Conservation (phyloP, 2,113 vertebrate species). For the Lates calcarifer region DNA sequence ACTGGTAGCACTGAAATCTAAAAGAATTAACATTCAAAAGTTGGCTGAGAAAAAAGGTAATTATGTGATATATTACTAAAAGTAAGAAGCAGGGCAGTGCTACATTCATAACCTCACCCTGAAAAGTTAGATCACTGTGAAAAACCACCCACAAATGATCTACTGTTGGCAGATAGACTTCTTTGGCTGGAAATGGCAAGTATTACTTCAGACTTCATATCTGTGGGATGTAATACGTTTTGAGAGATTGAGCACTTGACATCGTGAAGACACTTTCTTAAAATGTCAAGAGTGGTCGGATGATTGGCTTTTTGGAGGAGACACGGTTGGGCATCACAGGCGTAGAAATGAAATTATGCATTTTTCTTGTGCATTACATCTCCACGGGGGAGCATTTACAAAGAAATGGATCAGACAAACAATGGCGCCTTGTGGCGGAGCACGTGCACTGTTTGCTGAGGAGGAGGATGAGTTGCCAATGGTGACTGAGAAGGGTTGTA, state of each 20-base stretch:
- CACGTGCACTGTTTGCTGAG: constrained; percentile 11
- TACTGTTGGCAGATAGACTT: constrained; percentile 5
- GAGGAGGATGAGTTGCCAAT: constrained; percentile 23
- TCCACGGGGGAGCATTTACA: background rate
- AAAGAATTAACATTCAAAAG: background rate
- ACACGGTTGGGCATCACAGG: background rate
- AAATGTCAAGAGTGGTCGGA: constrained; percentile 22
- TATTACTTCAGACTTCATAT: constrained; percentile 5
- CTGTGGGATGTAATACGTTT: background rate
- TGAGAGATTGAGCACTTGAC: constrained; percentile 7
- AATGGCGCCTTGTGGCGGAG: constrained; percentile 7
- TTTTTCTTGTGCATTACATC: constrained; percentile 6
- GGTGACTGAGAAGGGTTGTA: constrained; percentile 24
- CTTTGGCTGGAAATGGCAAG: constrained; percentile 14
- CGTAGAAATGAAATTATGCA: background rate
- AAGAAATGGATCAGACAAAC: constrained; percentile 13
- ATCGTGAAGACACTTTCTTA: constrained; percentile 18
- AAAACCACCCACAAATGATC: constrained; percentile 16
- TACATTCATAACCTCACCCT: constrained; percentile 24
- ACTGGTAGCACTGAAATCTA: background rate
- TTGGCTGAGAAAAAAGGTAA: background rate
- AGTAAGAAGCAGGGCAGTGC: background rate
- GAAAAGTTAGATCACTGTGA: constrained; percentile 29
- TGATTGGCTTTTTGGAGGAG: constrained; percentile 12
- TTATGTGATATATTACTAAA: constrained; percentile 7